phyloP scores from a whole-genome alignment of 1,140 invertebrate species.

The Leptoteleia sp. region DNA sequence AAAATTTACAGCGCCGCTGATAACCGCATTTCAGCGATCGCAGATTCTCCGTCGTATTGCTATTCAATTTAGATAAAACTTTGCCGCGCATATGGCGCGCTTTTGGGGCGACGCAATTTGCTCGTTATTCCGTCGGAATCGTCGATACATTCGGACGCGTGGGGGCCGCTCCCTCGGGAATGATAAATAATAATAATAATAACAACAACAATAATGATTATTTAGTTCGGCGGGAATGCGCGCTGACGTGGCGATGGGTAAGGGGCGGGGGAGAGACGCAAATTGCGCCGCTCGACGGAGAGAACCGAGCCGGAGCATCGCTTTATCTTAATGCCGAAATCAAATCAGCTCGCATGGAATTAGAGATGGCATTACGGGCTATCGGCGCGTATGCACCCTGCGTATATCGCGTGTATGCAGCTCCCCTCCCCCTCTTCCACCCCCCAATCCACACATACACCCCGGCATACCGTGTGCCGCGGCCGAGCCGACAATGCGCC shows the following conservation, averaged over 20 bases:
- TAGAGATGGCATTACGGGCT: constrained; percentile 80
- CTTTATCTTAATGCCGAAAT: constrained; percentile 81
- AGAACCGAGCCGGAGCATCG: constrained; percentile 56
- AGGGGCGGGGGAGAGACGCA: constrained; percentile 40
- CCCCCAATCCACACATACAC: too few species aligned
- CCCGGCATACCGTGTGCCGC: constrained; percentile 68
- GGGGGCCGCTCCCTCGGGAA: constrained; percentile 48
- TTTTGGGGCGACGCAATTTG: constrained; percentile 49
- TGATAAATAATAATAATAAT: constrained; percentile 57
- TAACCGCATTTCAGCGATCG: constrained; percentile 24
- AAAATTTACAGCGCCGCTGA: constrained; percentile 33
- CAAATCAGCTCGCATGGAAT: constrained; percentile 81
- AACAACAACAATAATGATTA: constrained; percentile 58
- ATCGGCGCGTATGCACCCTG: constrained; percentile 79
- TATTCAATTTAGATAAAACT: constrained; percentile 64
- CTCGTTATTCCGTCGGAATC: constrained; percentile 39
- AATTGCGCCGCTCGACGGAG: constrained; percentile 41
- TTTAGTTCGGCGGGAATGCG: constrained; percentile 53
- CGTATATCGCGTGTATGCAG: constrained; percentile 66
- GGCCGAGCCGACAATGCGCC: constrained; percentile 74
- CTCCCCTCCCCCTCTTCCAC: too few species aligned
- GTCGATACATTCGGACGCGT: constrained; percentile 26
- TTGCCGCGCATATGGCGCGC: constrained; percentile 47
- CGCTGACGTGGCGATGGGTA: constrained; percentile 22
- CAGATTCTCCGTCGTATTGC: constrained; percentile 29